Conservation (phyloP, 2,113 vertebrate genomes). For the Dendrocopos noguchii region DNA sequence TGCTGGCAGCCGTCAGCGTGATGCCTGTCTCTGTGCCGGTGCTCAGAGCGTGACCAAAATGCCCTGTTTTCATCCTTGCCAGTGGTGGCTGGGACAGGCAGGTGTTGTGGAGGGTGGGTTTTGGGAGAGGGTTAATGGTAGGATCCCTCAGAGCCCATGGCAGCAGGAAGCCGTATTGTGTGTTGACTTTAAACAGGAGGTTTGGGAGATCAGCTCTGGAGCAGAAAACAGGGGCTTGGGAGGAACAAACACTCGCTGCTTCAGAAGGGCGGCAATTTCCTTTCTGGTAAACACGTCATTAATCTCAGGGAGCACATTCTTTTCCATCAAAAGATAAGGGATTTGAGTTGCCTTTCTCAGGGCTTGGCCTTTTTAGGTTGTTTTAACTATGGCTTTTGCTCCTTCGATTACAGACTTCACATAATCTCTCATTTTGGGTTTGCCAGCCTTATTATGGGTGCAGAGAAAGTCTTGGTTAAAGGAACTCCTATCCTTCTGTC, state of each 20-base stretch:
- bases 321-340: slow-evolving; percentile 91
- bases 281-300: slow-evolving; percentile 96
- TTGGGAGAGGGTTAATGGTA: slow-evolving; percentile 6
- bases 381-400: slow-evolving; percentile 51
- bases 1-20: background rate
- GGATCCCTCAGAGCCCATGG: background rate
- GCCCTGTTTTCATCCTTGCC: accelerated
- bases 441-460: slow-evolving; percentile 20
- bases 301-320: slow-evolving; percentile 91
- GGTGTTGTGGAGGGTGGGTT: background rate
- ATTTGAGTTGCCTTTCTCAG: slow-evolving; percentile 66
- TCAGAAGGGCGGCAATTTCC: slow-evolving; percentile 94
- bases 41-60: accelerated
- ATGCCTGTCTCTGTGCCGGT: background rate
- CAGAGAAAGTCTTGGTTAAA: slow-evolving; percentile 2
- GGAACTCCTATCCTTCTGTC: slow-evolving; percentile 2
- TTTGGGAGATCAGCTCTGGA: slow-evolving; percentile 66
- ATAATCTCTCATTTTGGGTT: slow-evolving; percentile 57
- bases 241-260: slow-evolving; percentile 83
- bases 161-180: slow-evolving; percentile 58
- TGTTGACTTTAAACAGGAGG: slow-evolving; percentile 60
- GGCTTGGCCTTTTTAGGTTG: slow-evolving; percentile 59
- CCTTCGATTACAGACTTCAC: slow-evolving; percentile 18
- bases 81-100: accelerated
- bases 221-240: slow-evolving; percentile 81